Evolutionary conservation across 2,888 invertebrate species (phyloP), one percentile per base, ranked within the genome.

Genomic region (Chrysomela aeneicollis): DNA sequence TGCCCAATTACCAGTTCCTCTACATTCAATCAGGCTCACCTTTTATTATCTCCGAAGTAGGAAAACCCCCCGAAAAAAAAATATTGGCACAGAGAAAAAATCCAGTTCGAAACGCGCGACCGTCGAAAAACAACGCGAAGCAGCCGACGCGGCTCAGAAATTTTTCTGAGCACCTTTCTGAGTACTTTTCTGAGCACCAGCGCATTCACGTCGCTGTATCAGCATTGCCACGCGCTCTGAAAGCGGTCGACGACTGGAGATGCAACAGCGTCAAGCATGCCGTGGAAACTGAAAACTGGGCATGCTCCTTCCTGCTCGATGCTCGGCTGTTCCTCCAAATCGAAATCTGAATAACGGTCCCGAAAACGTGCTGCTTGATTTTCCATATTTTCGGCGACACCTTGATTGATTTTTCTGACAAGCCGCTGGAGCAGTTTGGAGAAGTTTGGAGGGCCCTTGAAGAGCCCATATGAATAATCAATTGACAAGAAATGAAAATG

Each of bases 211-310:
- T 18, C 46, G 32, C 58, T 51, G 42, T 64, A 66, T 69, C 73
- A 70, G 74, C 73, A 72, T 72, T 70, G 74, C 4, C 6, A 26
- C 73, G 70, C 71, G 71, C 67, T 70, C 66, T 69, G 71, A 73
- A 70, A 74, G 73, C 73, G 71, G 71, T 67, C 72, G 75, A 71
- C 73, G 69, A 79, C 78, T 79, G 76, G 75, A 78, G 81, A 81
- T 78, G 81, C 81, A 81, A 81, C 80, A 81, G 81, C 80, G 79
- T 80, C 79, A 76, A 71, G 76, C 74, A 71, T 73, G 75, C 71
- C 68, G 49, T 53, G 67, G 63, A 61, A 69, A 63, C 42, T 55
- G 67, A 63, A 61, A 69, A 57, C 62, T 63, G 70, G 47, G 70
- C 70, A 68, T 68, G 68, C 70, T 63, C 26, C 6, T 3, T 3